These are phyloP conservation scores for Montipora efflorescens DNA, from an alignment of 64 coral and sea anemone genomes.

Conservation along the genomic window DNA sequence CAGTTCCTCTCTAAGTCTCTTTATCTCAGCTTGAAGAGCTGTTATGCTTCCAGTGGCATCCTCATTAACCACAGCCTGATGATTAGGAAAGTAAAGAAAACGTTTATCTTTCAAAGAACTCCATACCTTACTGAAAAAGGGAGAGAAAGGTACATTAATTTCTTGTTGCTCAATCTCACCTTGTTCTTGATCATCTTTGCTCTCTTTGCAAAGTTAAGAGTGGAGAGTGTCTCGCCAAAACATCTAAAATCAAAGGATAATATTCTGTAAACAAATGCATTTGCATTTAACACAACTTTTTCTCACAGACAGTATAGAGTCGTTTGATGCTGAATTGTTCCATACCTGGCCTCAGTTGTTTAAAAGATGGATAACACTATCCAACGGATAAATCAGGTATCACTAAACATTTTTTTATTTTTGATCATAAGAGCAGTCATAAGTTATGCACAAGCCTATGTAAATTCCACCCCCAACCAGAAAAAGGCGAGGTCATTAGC, in stretches of 20 bases:
- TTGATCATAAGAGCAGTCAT: too few relatives aligned
- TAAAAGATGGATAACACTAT: too few relatives aligned
- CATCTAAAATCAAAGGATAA: conserved; percentile 63
- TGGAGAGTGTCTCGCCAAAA: conserved; percentile 96
- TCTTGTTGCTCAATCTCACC: conserved; percentile 27
- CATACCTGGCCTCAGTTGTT: too few relatives aligned
- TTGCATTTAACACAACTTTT: too few relatives aligned
- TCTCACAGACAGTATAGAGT: too few relatives aligned
- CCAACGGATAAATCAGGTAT: too few relatives aligned
- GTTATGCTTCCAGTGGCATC: conserved; percentile 93
- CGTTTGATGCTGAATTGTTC: too few relatives aligned
- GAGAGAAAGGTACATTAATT: not conserved
- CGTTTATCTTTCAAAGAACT: not conserved
- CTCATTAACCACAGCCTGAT: conserved; percentile 93
- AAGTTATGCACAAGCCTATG: too few relatives aligned
- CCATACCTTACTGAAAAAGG: not conserved
- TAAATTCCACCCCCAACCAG: too few relatives aligned
- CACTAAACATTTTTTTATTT: too few relatives aligned
- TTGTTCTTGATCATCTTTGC: conserved; percentile 99
- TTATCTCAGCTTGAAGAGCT: conserved; percentile 95
- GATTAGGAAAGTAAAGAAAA: not conserved
- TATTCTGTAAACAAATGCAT: not conserved
- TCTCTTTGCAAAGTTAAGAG: conserved; percentile 93
- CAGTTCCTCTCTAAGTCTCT: conserved; percentile 78
- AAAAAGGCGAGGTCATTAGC: too few relatives aligned